phyloP scores from a whole-genome alignment of 2,888 invertebrate genomes.

The Tetropium fuscum region DNA sequence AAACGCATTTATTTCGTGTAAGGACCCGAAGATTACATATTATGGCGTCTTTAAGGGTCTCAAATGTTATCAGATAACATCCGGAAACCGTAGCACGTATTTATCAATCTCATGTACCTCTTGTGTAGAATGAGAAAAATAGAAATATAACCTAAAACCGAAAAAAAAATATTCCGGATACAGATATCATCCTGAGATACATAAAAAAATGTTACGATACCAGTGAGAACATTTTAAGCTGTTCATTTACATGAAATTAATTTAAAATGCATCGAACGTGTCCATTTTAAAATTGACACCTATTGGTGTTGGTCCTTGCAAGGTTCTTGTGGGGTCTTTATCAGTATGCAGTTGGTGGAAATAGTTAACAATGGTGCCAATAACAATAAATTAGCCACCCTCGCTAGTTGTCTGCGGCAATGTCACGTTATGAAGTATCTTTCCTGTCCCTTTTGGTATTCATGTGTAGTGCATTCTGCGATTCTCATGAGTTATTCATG shows the following conservation, averaged over 20 bases:
- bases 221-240: conserved; percentile 5
- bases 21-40: conserved; percentile 26
- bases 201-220: conserved; percentile 20
- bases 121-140: conserved; percentile 22
- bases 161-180: conserved; percentile 24
- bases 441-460: conserved; percentile 57
- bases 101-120: conserved; percentile 27
- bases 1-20: conserved; percentile 22
- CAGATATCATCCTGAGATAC: conserved; percentile 31
- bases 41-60: conserved; percentile 22
- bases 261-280: conserved; percentile 23
- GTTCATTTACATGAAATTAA: conserved; percentile 14
- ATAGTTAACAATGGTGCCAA: conserved; percentile 65
- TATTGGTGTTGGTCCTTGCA: conserved; percentile 36
- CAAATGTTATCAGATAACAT: conserved; percentile 9
- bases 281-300: conserved; percentile 30
- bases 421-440: conserved; percentile 58
- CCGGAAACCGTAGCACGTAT: conserved; percentile 25
- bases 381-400: conserved; percentile 65
- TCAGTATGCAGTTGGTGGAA: conserved; percentile 60
- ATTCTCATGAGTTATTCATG: conserved; percentile 63
- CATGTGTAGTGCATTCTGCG: conserved; percentile 55
- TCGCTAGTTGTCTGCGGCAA: conserved; percentile 48
- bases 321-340: conserved; percentile 59
- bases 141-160: conserved; percentile 17